Conservation (phyloP, 37 sponge, comb jelly and placozoan genomes). For the Petrosia ficiformis region DNA sequence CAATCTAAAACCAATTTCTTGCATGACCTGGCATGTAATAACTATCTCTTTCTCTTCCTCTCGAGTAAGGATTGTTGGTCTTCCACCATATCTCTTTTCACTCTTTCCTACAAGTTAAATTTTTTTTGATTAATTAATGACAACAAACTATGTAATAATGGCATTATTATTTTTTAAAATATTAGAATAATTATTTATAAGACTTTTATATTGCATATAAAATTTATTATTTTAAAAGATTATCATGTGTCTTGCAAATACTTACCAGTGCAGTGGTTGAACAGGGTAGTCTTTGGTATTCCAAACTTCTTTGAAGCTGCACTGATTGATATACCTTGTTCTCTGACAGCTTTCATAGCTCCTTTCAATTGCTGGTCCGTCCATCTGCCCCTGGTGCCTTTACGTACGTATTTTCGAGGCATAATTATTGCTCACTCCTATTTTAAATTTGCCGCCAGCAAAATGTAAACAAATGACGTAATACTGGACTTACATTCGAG, state of each 20-base stretch:
- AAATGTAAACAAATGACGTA: too few relatives aligned
- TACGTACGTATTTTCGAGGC: too few relatives aligned
- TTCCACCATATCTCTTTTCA: conserved; percentile 1
- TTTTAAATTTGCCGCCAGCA: too few relatives aligned
- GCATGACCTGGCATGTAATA: conserved; percentile 32
- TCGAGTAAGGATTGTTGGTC: conserved; percentile 35
- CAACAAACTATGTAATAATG: too few relatives aligned
- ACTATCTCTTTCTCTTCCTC: conserved; percentile 55
- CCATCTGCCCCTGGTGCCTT: background rate
- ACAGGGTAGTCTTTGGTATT: background rate
- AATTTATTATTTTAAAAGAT: too few relatives aligned
- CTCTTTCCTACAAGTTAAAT: background rate
- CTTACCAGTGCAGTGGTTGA: background rate
- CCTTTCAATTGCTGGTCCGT: conserved; percentile 4
- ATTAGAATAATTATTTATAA: too few relatives aligned
- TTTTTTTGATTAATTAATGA: background rate
- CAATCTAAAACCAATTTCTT: conserved; percentile 56
- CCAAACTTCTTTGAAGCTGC: too few relatives aligned
- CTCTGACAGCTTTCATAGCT: background rate
- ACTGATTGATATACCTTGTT: background rate
- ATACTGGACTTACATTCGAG: too few relatives aligned
- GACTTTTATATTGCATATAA: too few relatives aligned
- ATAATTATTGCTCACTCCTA: too few relatives aligned
- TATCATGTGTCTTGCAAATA: too few relatives aligned
- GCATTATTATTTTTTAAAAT: too few relatives aligned